A percentile compares a stretch with the other conserved stretches of the same genome.
Evolutionary conservation across 2,888 invertebrate genomes (phyloP).

Genomic region (Melanophora roralis): DNA sequence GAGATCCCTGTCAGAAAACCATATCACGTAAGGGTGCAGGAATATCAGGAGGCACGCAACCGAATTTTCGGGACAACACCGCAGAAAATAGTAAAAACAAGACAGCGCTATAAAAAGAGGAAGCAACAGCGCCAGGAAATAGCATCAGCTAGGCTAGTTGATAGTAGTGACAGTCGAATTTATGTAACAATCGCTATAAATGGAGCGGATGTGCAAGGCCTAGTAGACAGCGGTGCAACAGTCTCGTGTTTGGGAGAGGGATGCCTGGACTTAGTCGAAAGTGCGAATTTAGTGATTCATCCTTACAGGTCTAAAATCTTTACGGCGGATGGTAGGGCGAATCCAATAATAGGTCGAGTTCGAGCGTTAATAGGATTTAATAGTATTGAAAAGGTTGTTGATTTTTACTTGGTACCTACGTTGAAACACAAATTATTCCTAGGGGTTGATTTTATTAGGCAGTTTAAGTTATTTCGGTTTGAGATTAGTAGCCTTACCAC

Average conservation of each 20-base stretch:
- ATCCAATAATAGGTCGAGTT: conserved; percentile 26
- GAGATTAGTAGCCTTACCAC: neutral
- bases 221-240: conserved; percentile 17
- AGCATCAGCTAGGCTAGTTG: neutral
- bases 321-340: conserved; percentile 13
- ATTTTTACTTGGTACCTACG: conserved; percentile 33
- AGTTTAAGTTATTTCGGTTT: neutral
- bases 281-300: neutral
- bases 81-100: neutral
- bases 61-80: neutral
- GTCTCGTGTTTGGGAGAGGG: conserved; percentile 8
- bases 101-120: neutral
- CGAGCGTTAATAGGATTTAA: conserved; percentile 21
- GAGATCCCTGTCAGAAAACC: neutral
- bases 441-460: conserved; percentile 28
- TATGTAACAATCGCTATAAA: neutral
- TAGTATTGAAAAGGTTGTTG: neutral
- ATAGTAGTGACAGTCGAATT: neutral
- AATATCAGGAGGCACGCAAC: neutral
- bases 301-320: neutral
- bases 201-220: conserved; percentile 1
- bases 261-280: conserved; percentile 10
- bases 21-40: neutral
- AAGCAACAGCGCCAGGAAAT: neutral
- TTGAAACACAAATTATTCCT: conserved; percentile 22